Base-by-base conservation (phyloP, 2,113 vertebrate genomes). In the Peromyscus maniculatus region DNA sequence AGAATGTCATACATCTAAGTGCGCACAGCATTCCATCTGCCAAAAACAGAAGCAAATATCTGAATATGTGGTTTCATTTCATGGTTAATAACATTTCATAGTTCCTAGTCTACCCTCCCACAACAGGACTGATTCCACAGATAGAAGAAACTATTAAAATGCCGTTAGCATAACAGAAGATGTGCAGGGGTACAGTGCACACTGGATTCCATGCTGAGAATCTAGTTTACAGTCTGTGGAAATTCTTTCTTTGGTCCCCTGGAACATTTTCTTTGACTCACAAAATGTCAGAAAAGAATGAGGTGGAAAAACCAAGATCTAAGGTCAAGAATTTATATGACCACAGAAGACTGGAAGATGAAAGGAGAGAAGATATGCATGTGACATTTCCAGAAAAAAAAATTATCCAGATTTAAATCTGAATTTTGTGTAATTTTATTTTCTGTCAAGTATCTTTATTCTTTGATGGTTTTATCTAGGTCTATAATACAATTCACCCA, bases 41-140 rank as follows among this genome's bases (percentile, higher is more conserved):
- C 94, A 92, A 87, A 80, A 86, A 82, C 49, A 86, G 86, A 97
- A 95, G 92, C 59, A 92, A 84, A 72, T 77, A 77, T 86, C 74
- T 97, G 93, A 97, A 97, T 93, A 86, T 82, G 28, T 26, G 66
- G 77, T 84, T 95, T 95, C 67, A 93, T 88, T 97, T 96, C 43
- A 52, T 79, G 71, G 93, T 80, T 97, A 92, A 88, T 87, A 91
- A 87, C 9, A 87, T 83, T 91, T 93, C 39, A 78, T 8, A 91
- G 36, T 89, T 93, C 39, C 55, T 59, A 77, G 22, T 19, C 57
- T 67, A 43, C 6, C 5, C 0, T 67, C 36, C 21, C 33, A 39
- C 24, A 95, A 91, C 3, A 80, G 71, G 69, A 84, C 13, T 66
- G n/a, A 49, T 84, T 86, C 31, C 10, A 5, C 62, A 84, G 84